Conservation (phyloP, 2,797 vertebrate species). For the Spinibarbus caldwelli region DNA sequence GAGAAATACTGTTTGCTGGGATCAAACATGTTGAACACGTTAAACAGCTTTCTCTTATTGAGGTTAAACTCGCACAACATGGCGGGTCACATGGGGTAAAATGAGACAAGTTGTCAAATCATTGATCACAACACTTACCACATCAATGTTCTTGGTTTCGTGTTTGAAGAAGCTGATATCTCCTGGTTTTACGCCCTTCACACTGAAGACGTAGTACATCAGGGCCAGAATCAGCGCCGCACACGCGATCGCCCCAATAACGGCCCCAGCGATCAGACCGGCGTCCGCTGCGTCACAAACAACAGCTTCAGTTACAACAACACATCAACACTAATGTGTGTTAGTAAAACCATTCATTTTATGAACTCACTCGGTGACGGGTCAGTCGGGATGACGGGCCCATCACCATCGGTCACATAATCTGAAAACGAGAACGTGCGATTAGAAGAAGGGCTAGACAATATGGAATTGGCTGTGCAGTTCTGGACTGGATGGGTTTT, state of each 20-base stretch:
- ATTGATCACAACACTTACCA: slow-evolving; percentile 62
- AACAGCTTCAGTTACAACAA: background rate
- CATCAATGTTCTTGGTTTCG: slow-evolving; percentile 51
- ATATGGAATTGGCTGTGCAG: background rate
- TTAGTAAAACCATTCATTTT: no score
- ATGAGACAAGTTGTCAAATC: background rate
- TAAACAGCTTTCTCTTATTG: background rate
- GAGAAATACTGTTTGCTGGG: background rate
- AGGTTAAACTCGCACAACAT: no score
- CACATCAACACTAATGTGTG: background rate
- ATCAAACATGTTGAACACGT: background rate
- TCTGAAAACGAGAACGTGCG: slow-evolving; percentile 60
- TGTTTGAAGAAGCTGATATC: slow-evolving; percentile 60
- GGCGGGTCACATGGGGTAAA: fast-evolving
- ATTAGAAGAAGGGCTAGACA: background rate
- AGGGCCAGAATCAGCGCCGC: slow-evolving; percentile 60
- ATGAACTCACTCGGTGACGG: slow-evolving; percentile 19
- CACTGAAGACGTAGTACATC: slow-evolving; percentile 71
- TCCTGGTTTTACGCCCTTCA: slow-evolving; percentile 70
- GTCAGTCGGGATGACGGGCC: slow-evolving; percentile 68
- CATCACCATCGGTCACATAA: slow-evolving; percentile 66
- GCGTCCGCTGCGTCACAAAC: slow-evolving; percentile 48
- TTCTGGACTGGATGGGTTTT: no score
- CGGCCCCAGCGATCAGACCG: slow-evolving; percentile 62
- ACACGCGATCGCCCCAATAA: slow-evolving; percentile 66